Base-by-base conservation (phyloP, 2,888 invertebrate species). In the Chirona hameri region DNA sequence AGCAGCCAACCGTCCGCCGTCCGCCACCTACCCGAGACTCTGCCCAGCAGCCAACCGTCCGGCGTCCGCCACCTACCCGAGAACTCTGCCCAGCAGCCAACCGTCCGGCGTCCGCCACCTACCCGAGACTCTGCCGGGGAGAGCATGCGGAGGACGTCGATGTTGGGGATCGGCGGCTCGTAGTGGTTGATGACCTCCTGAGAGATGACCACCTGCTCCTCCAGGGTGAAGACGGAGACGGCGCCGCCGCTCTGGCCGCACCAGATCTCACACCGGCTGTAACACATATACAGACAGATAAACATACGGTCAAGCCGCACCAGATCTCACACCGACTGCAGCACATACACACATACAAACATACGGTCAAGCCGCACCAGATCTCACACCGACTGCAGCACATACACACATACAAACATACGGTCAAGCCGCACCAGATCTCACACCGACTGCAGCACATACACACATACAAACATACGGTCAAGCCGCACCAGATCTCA, bases 381-480 rank as follows among this genome's bases (percentile, higher is more conserved):
- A 83, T 72, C 5, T 82, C 81, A 84, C 84, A 85, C 72, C 85
- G 84, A 81, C 86, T 85, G 83, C 85, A 84, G 15, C 2, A 39
- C 2, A 39, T 7, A 39, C 4, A 39, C 39, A 39, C 55, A 55
- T 2, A 39, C 39, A 39, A 7, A 39, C n/a, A 39, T 39, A 39
- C 91, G 52, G 91, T 91, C 86, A 96, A 96, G 0, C 97, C 97
- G 86, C 95, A 94, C 97, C 97, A 98, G 27, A 97, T 88, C 87
- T 95, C 55, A 86, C 86, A 24, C 88, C 85, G n/a, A 86, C 87
- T 24, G 87, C 86, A 2, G n/a, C n/a, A n/a, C n/a, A n/a, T n/a
- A 86, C 86, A 9, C 92, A 92, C 52, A 83, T 82, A 52, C 79
- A 83, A 82, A 24, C 79, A 46, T 81, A 81, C 69, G 83, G 80